Percentiles rank a stretch among this genome's conserved stretches.
These are phyloP conservation scores for Notodonta dromedarius DNA, from an alignment of 2,888 invertebrate species.

Conservation along the genomic window DNA sequence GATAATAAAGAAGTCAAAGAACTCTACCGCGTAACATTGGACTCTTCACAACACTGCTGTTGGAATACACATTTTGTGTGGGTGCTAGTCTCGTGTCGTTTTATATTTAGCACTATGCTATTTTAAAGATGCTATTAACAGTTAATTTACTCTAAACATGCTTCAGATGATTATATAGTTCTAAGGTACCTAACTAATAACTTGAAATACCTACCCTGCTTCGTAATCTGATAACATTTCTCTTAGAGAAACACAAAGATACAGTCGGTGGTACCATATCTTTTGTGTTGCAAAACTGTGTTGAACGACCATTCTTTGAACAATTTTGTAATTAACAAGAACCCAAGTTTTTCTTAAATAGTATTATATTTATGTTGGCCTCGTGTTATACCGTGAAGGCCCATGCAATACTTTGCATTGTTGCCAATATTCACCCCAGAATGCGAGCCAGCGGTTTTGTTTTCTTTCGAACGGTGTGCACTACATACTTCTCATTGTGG, in stretches of 20 bases:
- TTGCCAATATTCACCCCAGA: constrained; percentile 6
- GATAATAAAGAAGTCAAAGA: constrained; percentile 42
- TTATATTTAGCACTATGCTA: too few relatives aligned
- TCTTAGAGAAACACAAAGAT: too few relatives aligned
- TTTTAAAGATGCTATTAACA: too few relatives aligned
- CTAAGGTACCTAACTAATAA: too few relatives aligned
- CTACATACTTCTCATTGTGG: constrained; percentile 32
- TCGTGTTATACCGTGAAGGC: constrained; percentile 6
- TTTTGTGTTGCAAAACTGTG: too few relatives aligned
- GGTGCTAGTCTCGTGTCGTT: constrained; percentile 20
- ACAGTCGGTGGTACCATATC: too few relatives aligned
- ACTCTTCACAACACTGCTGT: constrained; percentile 23
- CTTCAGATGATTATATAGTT: not conserved
- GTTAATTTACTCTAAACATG: not conserved
- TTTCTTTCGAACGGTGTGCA: constrained; percentile 24
- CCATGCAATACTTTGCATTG: not conserved
- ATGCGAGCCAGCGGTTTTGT: constrained; percentile 6
- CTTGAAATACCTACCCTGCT: too few relatives aligned
- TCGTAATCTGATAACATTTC: too few relatives aligned
- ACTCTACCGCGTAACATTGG: constrained; percentile 41
- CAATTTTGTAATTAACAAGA: too few relatives aligned
- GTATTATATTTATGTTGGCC: not conserved
- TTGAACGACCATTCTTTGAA: too few relatives aligned
- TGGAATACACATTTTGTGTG: constrained; percentile 25
- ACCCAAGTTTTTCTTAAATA: too few relatives aligned